These are phyloP conservation scores for Idaea straminata DNA, from an alignment of 2,888 invertebrate species.

Conservation along the genomic window DNA sequence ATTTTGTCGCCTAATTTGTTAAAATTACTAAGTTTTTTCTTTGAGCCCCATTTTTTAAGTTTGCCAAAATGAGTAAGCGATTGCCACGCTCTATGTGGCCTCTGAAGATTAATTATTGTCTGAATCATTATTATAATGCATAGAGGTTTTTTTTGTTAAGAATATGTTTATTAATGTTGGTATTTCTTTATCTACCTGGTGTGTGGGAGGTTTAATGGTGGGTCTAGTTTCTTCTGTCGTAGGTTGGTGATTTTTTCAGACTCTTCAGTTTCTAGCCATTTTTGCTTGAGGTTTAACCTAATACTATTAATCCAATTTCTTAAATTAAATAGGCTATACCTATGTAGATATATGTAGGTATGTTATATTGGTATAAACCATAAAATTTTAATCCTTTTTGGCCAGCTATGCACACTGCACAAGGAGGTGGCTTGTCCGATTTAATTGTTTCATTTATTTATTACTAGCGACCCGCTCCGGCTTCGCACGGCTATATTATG, in stretches of 20 bases:
- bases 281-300: not conserved
- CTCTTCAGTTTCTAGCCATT: not conserved
- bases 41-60: constrained; percentile 41
- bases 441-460: no score
- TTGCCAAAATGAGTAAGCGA: constrained; percentile 72
- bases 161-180: constrained; percentile 63
- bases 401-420: no score
- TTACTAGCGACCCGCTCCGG: no score
- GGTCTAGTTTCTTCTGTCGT: constrained; percentile 35
- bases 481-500: no score
- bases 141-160: constrained; percentile 45
- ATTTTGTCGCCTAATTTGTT: constrained; percentile 77
- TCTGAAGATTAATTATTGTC: constrained; percentile 67
- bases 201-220: constrained; percentile 61
- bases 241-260: not conserved
- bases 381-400: no score
- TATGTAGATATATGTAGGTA: no score
- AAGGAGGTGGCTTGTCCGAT: no score
- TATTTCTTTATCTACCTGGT: constrained; percentile 47
- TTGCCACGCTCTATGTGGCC: constrained; percentile 62
- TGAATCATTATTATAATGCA: constrained; percentile 48
- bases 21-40: constrained; percentile 50
- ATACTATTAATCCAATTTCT: no score
- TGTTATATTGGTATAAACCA: no score
- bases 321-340: no score